phyloP scores from a whole-genome alignment of 2,113 vertebrate species.

The Riparia riparia region DNA sequence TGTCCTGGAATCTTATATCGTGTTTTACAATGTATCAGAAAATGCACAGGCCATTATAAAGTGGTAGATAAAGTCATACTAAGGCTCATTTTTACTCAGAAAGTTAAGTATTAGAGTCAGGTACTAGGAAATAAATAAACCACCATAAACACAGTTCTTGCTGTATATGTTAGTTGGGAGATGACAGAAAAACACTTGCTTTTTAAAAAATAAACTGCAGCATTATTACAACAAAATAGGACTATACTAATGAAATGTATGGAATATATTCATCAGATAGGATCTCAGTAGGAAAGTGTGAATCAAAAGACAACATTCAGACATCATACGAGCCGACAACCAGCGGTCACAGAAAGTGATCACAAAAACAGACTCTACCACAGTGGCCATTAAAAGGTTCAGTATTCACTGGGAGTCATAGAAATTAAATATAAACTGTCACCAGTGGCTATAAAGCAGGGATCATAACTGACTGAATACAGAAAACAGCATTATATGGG shows the following conservation, averaged over 20 bases:
- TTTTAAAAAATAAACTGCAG: not conserved
- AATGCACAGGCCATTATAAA: not conserved
- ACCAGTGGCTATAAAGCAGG: not conserved
- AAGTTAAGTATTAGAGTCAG: not conserved
- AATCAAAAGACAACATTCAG: not conserved
- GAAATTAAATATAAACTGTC: not conserved
- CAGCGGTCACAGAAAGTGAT: not conserved
- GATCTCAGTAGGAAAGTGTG: not conserved
- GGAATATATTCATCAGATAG: not conserved
- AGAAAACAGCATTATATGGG: not conserved
- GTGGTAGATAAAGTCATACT: not conserved
- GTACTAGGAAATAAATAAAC: not conserved
- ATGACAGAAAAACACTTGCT: not conserved
- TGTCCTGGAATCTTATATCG: not conserved
- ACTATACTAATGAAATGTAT: not conserved
- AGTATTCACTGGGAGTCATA: not conserved
- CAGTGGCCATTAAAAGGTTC: fast-evolving
- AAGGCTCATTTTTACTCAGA: not conserved
- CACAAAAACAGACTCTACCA: not conserved
- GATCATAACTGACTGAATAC: not conserved
- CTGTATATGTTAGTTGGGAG: not conserved
- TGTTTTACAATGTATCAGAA: not conserved
- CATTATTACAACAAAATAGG: not conserved
- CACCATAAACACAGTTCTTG: not conserved
- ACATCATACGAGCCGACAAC: not conserved